Percentiles rank a stretch among this genome's conserved stretches.
Conservation (phyloP, 2,888 invertebrate genomes). For the Eupithecia insigniata region DNA sequence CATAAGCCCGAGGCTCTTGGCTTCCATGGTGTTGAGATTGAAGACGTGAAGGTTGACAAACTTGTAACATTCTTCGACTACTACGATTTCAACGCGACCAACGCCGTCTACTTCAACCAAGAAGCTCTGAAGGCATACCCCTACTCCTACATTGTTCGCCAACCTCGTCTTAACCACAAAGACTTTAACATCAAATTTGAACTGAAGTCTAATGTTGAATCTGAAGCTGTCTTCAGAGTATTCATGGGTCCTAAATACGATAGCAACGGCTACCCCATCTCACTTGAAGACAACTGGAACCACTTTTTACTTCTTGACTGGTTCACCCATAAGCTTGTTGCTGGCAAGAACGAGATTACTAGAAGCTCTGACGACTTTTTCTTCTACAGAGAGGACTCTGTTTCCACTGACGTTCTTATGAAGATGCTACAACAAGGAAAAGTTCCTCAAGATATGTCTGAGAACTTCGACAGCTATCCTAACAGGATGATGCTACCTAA, state of each 20-base stretch:
- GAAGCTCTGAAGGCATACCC: slow-evolving; percentile 65
- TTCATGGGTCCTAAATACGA: slow-evolving; percentile 89
- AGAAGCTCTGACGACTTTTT: slow-evolving; percentile 87
- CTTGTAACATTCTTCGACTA: slow-evolving; percentile 87
- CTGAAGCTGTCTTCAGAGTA: slow-evolving; percentile 85
- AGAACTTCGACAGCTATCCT: slow-evolving; percentile 86
- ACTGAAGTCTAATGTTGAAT: slow-evolving; percentile 84
- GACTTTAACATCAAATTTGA: slow-evolving; percentile 86
- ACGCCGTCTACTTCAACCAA: slow-evolving; percentile 68
- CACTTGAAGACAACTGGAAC: slow-evolving; percentile 82
- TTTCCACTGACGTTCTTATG: slow-evolving; percentile 85
- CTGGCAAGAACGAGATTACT: slow-evolving; percentile 86
- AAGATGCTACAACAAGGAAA: slow-evolving; percentile 81
- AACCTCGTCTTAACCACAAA: slow-evolving; percentile 88
- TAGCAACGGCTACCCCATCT: slow-evolving; percentile 77
- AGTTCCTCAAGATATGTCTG: slow-evolving; percentile 81
- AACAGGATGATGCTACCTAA: slow-evolving; percentile 88
- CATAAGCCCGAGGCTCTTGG: slow-evolving; percentile 84
- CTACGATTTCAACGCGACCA: slow-evolving; percentile 86
- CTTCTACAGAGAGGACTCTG: slow-evolving; percentile 85
- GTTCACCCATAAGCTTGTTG: slow-evolving; percentile 83
- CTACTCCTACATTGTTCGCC: slow-evolving; percentile 83
- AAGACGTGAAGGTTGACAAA: slow-evolving; percentile 85
- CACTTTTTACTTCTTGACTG: slow-evolving; percentile 86
- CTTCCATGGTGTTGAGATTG: slow-evolving; percentile 85